Base-by-base conservation (phyloP, 2,888 invertebrate genomes). In the Elysia crispata region DNA sequence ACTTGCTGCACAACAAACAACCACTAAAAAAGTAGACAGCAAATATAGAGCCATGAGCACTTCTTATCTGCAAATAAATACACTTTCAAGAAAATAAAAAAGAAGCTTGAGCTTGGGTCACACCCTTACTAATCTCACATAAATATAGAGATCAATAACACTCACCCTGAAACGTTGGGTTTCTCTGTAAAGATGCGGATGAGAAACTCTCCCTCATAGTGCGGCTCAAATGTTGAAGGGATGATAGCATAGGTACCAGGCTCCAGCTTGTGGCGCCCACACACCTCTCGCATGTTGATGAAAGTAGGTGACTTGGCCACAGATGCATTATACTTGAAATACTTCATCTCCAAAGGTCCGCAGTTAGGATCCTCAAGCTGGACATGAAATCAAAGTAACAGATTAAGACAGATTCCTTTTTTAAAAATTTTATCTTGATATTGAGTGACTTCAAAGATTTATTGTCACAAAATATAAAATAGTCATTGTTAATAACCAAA, bases 181-280 rank as follows among this genome's bases (percentile, higher is more conserved):
- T 93, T 96, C 93, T 99, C 99, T 50, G 98, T 96, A 95, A 98
- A 99, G 84, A 98, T 96, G 87, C 99, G 94, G 77, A 99, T 93
- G 85, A 99, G 93, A 92, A 98, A 99, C 92, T 99, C 98, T 49
- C 97, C 99, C 90, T 98, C 97, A 90, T 98, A 96, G 86, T 97
- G 95, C 0, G 98, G 97, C 85, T 99, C 98, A 92, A 98, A 99
- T 0, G 99, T 98, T 64, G 98, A 98, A 1, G 99, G 99, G 78
- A 99, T 95, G 87, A 99, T 96, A 88, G 97, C 96, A 93, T 99
- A 99, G 25, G 95, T 95, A 41, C 99, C 99, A 0, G 97, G 98
- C 1, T 97, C 96, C 79, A 99, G 94, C 91, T 97, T 97, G 93
- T 99, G 98, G 49, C 99, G 95, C 84, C 95, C 95, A 90, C 96